Evolutionary conservation across 2,113 vertebrate species (phyloP), one percentile per base, ranked within the genome.

Genomic region (Cynoglossus semilaevis): DNA sequence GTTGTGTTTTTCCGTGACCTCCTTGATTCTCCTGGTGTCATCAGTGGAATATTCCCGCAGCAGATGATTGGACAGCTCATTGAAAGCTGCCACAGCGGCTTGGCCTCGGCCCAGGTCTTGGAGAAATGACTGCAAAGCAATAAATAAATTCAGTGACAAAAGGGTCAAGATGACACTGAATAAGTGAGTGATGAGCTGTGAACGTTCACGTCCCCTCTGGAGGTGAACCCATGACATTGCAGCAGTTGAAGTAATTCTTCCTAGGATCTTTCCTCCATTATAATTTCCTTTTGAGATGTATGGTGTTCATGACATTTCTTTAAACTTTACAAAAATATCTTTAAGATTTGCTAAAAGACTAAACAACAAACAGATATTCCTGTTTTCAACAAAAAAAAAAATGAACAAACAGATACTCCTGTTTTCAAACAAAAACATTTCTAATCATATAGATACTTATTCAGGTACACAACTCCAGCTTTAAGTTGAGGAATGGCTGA

Each of bases 21-120:
- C 96, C 70, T 96, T 95, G 78, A 99, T 91, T 50, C 89, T 92
- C 71, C 96, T 89, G 0, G 94, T 98, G 81, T 99, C 97, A 51
- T 99, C 96, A 1, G 74, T 63, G 15, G 89, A 77, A 69, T 99
- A 97, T 13, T 96, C 93, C 22, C 86, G 91, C 65, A 98, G 86
- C 8, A 99, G 88, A 79, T 95, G 94, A 77, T 86, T 91, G 49
- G 96, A 96, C 16, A 97, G 86, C 34, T 95, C 93, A n/a, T 93
- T 95, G 72, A 96, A 97, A 0, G 89, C 87, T 54, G 87, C 84
- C 15, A 97, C 77, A 0, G 89, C 56, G 13, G 88, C 88, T 52
- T 97, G 93, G 2, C 93, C 92, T 70, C 92, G 90, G 36, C 89
- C 89, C 81, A 99, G 82, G 63, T 96, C 95, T 72, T 95, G 93